Conservation (phyloP, 2,113 vertebrate genomes). For the Baryphthengus martii region DNA sequence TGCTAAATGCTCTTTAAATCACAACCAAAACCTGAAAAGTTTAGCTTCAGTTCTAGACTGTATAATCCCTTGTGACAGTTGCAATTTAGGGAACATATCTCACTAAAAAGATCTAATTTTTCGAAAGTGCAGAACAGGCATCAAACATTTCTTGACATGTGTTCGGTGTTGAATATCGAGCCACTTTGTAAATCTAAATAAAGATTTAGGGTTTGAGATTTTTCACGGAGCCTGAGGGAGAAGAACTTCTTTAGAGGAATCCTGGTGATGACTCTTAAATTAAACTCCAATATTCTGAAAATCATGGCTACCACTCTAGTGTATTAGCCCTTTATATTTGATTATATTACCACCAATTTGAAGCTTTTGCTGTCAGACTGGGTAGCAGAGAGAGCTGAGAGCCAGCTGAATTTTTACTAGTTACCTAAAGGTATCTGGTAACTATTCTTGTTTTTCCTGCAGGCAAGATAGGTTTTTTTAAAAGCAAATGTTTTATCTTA, state of each 20-base stretch:
- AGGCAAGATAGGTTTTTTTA: neutral
- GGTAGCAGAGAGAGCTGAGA: neutral
- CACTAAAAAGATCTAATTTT: neutral
- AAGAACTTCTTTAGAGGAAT: neutral
- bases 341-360: neutral
- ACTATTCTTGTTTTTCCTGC: neutral
- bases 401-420: neutral
- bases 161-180: neutral
- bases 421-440: neutral
- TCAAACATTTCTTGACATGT: neutral
- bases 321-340: neutral
- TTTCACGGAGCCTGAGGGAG: neutral
- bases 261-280: neutral
- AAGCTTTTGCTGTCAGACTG: neutral
- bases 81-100: neutral
- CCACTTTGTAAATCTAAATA: neutral
- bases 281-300: neutral
- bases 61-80: neutral
- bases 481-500: neutral
- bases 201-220: neutral
- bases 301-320: rapidly evolving
- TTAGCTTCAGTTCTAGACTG: neutral
- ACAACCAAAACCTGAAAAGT: neutral
- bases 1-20: neutral
- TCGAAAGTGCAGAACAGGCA: neutral